phyloP scores from a whole-genome alignment of 2,113 vertebrate species.

The Hoplias malabaricus region DNA sequence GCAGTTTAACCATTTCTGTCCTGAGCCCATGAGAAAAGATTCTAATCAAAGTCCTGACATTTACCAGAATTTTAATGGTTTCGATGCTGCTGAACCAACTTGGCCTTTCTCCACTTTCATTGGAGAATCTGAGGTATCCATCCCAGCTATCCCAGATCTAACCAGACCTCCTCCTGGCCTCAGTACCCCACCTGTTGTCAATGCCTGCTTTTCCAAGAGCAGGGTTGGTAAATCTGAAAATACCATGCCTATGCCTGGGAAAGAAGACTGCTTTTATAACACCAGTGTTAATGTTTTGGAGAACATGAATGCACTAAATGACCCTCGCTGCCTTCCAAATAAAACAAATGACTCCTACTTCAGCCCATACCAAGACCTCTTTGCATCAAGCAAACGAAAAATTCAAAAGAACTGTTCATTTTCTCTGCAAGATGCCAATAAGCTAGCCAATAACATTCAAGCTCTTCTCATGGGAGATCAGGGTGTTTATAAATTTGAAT shows the following conservation, averaged over 20 bases:
- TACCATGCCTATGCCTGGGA: slow-evolving; percentile 20
- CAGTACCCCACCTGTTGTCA: slow-evolving; percentile 40
- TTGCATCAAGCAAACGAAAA: slow-evolving; percentile 39
- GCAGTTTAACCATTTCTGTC: slow-evolving; percentile 69
- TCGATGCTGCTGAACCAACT: slow-evolving; percentile 50
- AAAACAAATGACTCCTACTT: slow-evolving; percentile 50
- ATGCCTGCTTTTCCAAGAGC: slow-evolving; percentile 44
- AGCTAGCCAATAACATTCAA: slow-evolving; percentile 59
- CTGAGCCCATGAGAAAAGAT: slow-evolving; percentile 65
- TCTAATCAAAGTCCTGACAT: slow-evolving; percentile 43
- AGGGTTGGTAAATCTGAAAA: slow-evolving; percentile 45
- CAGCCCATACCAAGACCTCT: slow-evolving; percentile 48
- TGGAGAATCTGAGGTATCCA: slow-evolving; percentile 47
- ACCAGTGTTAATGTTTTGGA: slow-evolving; percentile 46
- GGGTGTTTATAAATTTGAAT: slow-evolving; percentile 36
- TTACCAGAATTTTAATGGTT: slow-evolving; percentile 51
- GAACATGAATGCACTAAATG: slow-evolving; percentile 30
- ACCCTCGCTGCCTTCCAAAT: slow-evolving; percentile 43
- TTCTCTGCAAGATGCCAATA: slow-evolving; percentile 57
- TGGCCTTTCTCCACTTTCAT: slow-evolving; percentile 57
- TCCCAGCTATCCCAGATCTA: slow-evolving; percentile 40
- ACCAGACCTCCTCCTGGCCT: slow-evolving; percentile 61
- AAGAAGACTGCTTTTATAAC: slow-evolving; percentile 42
- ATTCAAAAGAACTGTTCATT: slow-evolving; percentile 38
- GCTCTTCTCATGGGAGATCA: slow-evolving; percentile 54